Evolutionary conservation across 2,888 invertebrate genomes (phyloP).

Genomic region (Tiphia femorata): DNA sequence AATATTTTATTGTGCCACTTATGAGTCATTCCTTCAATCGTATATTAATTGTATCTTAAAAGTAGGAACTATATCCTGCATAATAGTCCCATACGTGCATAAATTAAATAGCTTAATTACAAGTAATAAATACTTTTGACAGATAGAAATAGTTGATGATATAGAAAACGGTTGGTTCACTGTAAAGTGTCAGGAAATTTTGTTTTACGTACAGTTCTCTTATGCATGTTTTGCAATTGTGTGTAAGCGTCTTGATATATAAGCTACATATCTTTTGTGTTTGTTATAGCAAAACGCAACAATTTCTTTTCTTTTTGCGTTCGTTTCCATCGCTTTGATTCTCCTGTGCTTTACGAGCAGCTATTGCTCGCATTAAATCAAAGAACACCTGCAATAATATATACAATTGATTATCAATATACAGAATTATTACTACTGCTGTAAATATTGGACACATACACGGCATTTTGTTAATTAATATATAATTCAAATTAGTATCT

Average conservation of each 20-base stretch:
- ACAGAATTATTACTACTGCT: too few relatives aligned
- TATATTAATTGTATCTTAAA: conserved; percentile 16
- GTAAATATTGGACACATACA: too few relatives aligned
- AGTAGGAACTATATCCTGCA: conserved; percentile 22
- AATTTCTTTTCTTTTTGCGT: conserved; percentile 89
- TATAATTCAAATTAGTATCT: too few relatives aligned
- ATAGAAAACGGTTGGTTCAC: conserved; percentile 48
- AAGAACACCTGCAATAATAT: conserved; percentile 89
- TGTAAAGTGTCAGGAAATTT: conserved; percentile 59
- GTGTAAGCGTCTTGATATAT: conserved; percentile 39
- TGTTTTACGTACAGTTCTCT: conserved; percentile 43
- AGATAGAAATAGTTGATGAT: conserved; percentile 26
- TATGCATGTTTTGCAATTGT: conserved; percentile 43
- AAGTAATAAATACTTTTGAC: conserved; percentile 6
- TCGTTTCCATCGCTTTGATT: conserved; percentile 88
- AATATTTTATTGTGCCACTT: conserved; percentile 12
- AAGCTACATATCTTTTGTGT: conserved; percentile 41
- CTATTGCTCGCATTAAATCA: conserved; percentile 99
- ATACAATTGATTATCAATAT: too few relatives aligned
- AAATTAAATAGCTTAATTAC: not conserved
- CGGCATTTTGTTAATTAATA: too few relatives aligned
- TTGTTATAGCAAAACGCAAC: conserved; percentile 78
- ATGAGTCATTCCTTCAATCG: conserved; percentile 23
- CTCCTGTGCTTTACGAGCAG: conserved; percentile 94
- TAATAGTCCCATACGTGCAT: not conserved